Percentiles rank a stretch among this genome's conserved stretches.
Evolutionary conservation across 2,113 vertebrate genomes (phyloP).

Genomic region (Microcebus lehilahytsara): DNA sequence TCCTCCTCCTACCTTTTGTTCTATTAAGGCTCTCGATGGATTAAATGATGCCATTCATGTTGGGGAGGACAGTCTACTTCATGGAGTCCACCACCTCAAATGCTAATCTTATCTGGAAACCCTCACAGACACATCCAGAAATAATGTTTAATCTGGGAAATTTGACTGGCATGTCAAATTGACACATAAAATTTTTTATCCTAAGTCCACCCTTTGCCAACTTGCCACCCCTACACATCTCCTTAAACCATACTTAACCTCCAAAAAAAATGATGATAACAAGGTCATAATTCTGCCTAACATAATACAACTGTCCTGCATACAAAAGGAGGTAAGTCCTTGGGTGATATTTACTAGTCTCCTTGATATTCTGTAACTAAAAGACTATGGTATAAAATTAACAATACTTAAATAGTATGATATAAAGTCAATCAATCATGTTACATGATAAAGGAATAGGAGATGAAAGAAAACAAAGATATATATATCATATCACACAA

Average conservation of each 20-base stretch:
- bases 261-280: neutral
- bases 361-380: neutral
- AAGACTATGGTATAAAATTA: neutral
- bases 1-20: neutral
- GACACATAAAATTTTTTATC: neutral
- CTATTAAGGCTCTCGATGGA: neutral
- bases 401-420: neutral
- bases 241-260: neutral
- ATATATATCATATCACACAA: neutral
- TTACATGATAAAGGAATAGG: neutral
- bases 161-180: neutral
- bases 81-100: neutral
- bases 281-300: neutral
- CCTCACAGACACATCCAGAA: neutral
- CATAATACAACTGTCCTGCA: no score
- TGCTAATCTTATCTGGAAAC: neutral
- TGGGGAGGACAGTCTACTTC: neutral
- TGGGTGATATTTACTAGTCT: neutral
- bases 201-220: neutral
- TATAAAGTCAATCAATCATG: neutral
- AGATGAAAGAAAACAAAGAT: neutral
- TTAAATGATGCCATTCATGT: no score
- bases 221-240: neutral
- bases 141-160: neutral
- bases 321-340: neutral